phyloP scores from a whole-genome alignment of 2,113 vertebrate species.

The Notarius lentiginosus region DNA sequence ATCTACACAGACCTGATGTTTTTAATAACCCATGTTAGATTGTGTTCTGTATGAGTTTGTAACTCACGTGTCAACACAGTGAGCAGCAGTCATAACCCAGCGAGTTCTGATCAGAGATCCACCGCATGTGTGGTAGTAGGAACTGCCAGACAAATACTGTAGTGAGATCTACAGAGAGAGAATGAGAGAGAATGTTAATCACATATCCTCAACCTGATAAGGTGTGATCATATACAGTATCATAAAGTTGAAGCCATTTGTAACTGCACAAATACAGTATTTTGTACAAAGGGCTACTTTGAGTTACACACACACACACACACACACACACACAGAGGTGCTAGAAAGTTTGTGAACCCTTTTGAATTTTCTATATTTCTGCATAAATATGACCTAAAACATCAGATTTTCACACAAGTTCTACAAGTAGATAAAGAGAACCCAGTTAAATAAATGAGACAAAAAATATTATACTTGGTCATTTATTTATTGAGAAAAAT shows the following conservation, averaged over 20 bases:
- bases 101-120: constrained; percentile 69
- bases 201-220: neutral
- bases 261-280: neutral
- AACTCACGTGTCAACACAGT: constrained; percentile 74
- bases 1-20: neutral
- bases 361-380: no score
- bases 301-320: no score
- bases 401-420: no score
- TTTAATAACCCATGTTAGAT: neutral
- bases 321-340: no score
- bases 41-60: neutral
- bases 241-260: neutral
- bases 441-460: no score
- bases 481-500: no score
- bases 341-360: no score
- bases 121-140: constrained; percentile 77
- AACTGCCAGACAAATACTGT: constrained; percentile 64
- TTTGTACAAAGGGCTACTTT: neutral
- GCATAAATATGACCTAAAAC: no score
- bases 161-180: constrained; percentile 74
- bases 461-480: no score
- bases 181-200: neutral
- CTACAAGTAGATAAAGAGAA: no score
- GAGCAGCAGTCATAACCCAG: constrained; percentile 82
- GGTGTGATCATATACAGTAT: no score